Percentiles rank a stretch among this genome's conserved stretches.
Evolutionary conservation across 1,140 invertebrate species (phyloP).

Genomic region (Drosophila sechellia): DNA sequence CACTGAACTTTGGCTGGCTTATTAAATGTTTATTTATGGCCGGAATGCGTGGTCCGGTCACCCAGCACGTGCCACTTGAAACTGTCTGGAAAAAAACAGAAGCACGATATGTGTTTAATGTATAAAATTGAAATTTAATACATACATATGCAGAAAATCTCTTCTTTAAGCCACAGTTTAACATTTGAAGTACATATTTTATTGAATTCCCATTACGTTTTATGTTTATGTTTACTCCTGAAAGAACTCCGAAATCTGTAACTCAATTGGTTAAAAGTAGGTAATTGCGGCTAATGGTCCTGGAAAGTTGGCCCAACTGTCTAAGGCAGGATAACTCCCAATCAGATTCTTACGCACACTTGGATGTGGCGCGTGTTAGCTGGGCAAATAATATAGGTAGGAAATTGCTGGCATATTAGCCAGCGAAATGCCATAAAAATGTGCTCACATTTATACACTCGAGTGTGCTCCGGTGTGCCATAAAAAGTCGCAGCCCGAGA

Average conservation of each 20-base stretch:
- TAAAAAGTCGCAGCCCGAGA: conserved; percentile 50
- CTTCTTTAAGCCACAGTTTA: conserved; percentile 8
- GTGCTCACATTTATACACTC: conserved; percentile 62
- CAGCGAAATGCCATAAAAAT: conserved; percentile 77
- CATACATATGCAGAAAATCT: not conserved
- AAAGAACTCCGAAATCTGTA: conserved; percentile 43
- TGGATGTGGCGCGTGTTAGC: conserved; percentile 15
- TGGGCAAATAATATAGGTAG: conserved; percentile 71
- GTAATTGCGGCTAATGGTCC: conserved; percentile 72
- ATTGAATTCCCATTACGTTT: conserved; percentile 41
- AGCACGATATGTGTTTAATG: conserved; percentile 5
- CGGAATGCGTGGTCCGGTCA: conserved; percentile 48
- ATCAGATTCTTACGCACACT: conserved; percentile 55
- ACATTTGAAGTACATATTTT: conserved; percentile 22
- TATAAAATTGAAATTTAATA: conserved; percentile 36
- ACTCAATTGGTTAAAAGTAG: conserved; percentile 62
- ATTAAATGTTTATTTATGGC: conserved; percentile 73
- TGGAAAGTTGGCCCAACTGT: conserved; percentile 34
- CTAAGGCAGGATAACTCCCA: conserved; percentile 13
- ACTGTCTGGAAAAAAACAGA: conserved; percentile 4
- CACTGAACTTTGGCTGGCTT: conserved; percentile 46
- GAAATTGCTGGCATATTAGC: conserved; percentile 75
- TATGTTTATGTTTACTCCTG: conserved; percentile 21
- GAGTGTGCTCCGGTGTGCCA: conserved; percentile 65
- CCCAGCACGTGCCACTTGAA: conserved; percentile 35